Evolutionary conservation across 1,140 invertebrate species (phyloP), one percentile per base, ranked within the genome.

Genomic region (Formica selysi): DNA sequence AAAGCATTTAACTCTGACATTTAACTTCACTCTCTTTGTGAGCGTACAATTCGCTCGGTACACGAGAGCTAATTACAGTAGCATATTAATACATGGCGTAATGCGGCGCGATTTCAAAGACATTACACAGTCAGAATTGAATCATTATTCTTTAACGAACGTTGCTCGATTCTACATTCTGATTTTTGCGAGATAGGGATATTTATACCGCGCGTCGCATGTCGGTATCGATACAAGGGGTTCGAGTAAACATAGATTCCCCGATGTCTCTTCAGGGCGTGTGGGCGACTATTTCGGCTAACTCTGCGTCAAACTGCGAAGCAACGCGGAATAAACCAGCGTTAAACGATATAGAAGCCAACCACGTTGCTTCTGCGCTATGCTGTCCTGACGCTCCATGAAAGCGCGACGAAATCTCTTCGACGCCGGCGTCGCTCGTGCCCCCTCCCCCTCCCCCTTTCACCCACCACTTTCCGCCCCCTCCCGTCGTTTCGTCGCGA

Each of bases 371-470:
- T 83, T 83, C 79, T 83, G 79, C 79, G 79, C 79, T 83, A 83
- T 81, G 81, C 71, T 57, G 64, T 78, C 73, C 70, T 54, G 81
- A 78, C 73, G 73, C 71, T 79, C 84, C 74, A 86, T 44, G 64
- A 87, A 90, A 88, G 85, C 86, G 81, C 76, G 83, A 57, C 26
- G 62, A 86, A 88, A 89, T 85, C 90, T 91, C 87, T 64, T 87
- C 81, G 90, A 89, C 86, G 86, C 90, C 73, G 87, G 86, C 90
- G 89, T 92, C 88, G 86, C 87, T 70, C 87, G 89, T 90, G 16
- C 79, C 86, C 19, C 67, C 87, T 87, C 74, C 87, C 88, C 88
- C 89, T 29, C 74, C 59, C 59, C 59, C 3, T 32, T 32, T 32
- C 32, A 32, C 32, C 32, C 32, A 0, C 32, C 22, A 3, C 16